A percentile compares a stretch with the other conserved stretches of the same genome.
Conservation (phyloP, 2,113 vertebrate genomes). For the Calidris pugnax region DNA sequence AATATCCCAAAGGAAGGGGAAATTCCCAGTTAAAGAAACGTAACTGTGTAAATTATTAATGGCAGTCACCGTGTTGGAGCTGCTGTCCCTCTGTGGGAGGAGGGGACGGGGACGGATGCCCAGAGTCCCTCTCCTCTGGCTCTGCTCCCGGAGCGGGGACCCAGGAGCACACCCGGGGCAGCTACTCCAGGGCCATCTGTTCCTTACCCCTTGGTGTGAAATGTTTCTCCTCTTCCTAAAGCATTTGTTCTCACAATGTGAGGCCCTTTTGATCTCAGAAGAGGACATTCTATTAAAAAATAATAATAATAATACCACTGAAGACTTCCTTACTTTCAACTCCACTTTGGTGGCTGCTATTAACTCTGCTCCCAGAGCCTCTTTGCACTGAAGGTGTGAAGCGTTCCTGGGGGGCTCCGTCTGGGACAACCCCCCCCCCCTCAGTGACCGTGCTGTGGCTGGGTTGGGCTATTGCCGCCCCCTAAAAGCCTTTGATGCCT, state of each 20-base stretch:
- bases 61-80: background rate
- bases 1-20: conserved; percentile 31
- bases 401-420: background rate
- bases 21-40: background rate
- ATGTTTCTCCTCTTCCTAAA: conserved; percentile 48
- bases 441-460: background rate
- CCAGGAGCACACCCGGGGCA: background rate
- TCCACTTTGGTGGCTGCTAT: conserved; percentile 6
- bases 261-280: conserved; percentile 73
- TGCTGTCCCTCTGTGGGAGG: background rate
- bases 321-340: conserved; percentile 34
- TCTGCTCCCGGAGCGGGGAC: background rate
- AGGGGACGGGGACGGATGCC: background rate
- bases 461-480: background rate
- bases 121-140: background rate
- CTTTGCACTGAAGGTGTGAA: background rate
- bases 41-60: background rate
- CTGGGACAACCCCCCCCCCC: background rate
- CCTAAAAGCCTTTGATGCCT: background rate
- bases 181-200: conserved; percentile 71
- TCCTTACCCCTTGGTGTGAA: conserved; percentile 72
- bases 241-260: conserved; percentile 75
- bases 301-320: background rate
- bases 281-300: conserved; percentile 5
- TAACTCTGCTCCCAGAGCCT: background rate